phyloP scores from a whole-genome alignment of 2,888 invertebrate genomes.

The Noctua fimbriata region DNA sequence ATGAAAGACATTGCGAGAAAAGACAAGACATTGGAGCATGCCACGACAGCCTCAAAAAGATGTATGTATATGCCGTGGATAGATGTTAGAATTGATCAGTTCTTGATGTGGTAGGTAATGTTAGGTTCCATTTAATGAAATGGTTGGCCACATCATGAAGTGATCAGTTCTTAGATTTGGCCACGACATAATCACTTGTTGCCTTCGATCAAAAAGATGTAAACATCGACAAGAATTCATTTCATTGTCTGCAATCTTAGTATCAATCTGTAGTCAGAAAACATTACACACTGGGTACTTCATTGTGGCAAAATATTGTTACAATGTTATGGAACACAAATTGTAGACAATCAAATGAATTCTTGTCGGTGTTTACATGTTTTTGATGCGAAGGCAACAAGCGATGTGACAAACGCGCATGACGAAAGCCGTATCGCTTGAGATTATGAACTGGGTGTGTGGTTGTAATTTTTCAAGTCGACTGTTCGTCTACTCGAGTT shows the following conservation, averaged over 20 bases:
- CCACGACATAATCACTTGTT: not conserved
- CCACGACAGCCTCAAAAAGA: not conserved
- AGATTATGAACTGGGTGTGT: not conserved
- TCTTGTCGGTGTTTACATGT: not conserved
- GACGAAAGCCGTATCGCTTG: not conserved
- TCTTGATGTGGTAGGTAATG: not conserved
- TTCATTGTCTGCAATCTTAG: not conserved
- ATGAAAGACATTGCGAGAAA: not conserved
- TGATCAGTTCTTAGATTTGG: not conserved
- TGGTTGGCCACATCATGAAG: not conserved
- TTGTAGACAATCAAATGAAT: not conserved
- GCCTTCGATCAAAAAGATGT: too few relatives aligned
- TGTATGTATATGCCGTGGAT: not conserved
- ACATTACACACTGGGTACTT: not conserved
- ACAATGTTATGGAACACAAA: not conserved
- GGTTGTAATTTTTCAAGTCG: constrained; percentile 41
- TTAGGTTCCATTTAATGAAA: not conserved
- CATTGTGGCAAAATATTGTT: not conserved
- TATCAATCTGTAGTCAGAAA: too few relatives aligned
- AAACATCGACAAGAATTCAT: not conserved
- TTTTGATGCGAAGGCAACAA: not conserved
- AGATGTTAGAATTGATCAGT: not conserved
- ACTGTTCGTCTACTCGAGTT: constrained; percentile 30
- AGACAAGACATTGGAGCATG: not conserved
- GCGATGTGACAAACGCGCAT: not conserved